Evolutionary conservation across 2,113 vertebrate species (phyloP), one percentile per base, ranked within the genome.

Genomic region (Heteronetta atricapilla): DNA sequence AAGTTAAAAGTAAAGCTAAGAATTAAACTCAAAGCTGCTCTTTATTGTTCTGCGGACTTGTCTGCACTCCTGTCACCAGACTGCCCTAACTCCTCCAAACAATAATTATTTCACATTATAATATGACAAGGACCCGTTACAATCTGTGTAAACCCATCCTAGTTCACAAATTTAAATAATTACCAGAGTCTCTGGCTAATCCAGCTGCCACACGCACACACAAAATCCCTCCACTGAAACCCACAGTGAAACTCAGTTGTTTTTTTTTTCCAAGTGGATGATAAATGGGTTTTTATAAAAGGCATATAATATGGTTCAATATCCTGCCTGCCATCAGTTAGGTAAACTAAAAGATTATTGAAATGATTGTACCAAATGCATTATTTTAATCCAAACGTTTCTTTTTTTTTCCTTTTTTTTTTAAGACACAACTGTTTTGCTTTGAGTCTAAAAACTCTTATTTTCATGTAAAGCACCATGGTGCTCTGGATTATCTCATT

Each of bases 91-190:
- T 92, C 79, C 82, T 80, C 76, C 80, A 86, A 95, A 83, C 31
- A 75, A 89, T 48, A 89, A 63, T 76, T 69, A 86, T 55, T 93
- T 86, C 77, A 83, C 76, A 44, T 55, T 86, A 34, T 46, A 93
- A 59, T 82, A 80, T 7, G 68, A 66, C 58, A 88, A 80, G 73
- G 59, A 95, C 90, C 76, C 83, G 92, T 40, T 96, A 77, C 79
- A 76, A 59, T 70, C 67, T 58, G 13, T 82, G 33, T 52, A 87
- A 96, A 96, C 86, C 73, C 60, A 74, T 90, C 13, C 83, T 59
- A 80, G 64, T 67, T 91, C 86, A 86, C 86, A 86, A 85, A 86
- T 95, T 86, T 88, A 91, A 86, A 93, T 63, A 88, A 90, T 82
- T 77, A 62, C 60, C 2, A 40, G 34, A 1, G 66, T 89, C 46